Conservation (phyloP, 2,113 vertebrate species). For the Camarhynchus parvulus region DNA sequence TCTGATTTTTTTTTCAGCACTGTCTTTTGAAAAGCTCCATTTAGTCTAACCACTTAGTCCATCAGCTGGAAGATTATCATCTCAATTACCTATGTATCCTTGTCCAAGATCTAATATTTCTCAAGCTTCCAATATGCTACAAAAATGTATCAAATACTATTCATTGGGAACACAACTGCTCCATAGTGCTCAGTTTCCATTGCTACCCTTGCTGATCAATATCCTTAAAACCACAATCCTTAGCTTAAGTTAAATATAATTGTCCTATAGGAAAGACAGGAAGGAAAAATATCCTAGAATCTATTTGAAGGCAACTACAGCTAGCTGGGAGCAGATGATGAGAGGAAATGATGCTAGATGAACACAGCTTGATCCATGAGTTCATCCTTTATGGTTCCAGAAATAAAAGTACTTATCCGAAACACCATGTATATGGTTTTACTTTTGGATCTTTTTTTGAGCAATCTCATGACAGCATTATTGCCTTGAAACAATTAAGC, state of each 20-base stretch:
- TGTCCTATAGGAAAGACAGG: background rate
- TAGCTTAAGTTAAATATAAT: conserved; percentile 1
- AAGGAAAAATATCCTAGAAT: background rate
- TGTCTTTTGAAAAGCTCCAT: background rate
- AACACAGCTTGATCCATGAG: background rate
- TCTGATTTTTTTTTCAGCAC: background rate
- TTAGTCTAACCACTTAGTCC: background rate
- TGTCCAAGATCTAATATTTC: background rate
- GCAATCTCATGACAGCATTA: background rate
- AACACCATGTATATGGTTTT: background rate
- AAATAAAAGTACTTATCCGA: background rate
- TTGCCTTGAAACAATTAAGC: background rate
- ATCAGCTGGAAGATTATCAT: background rate
- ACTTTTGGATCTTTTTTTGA: background rate
- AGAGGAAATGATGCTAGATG: background rate
- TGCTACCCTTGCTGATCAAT: background rate
- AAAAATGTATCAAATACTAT: background rate
- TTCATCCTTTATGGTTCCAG: background rate
- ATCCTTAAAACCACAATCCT: background rate
- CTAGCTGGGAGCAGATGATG: background rate
- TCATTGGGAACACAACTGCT: background rate
- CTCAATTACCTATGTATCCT: background rate
- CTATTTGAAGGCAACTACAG: background rate
- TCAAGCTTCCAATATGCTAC: background rate
- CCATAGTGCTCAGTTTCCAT: background rate